Percentiles rank a stretch among this genome's conserved stretches.
Evolutionary conservation across 2,113 vertebrate genomes (phyloP).

Genomic region (Pollimyrus isidori): DNA sequence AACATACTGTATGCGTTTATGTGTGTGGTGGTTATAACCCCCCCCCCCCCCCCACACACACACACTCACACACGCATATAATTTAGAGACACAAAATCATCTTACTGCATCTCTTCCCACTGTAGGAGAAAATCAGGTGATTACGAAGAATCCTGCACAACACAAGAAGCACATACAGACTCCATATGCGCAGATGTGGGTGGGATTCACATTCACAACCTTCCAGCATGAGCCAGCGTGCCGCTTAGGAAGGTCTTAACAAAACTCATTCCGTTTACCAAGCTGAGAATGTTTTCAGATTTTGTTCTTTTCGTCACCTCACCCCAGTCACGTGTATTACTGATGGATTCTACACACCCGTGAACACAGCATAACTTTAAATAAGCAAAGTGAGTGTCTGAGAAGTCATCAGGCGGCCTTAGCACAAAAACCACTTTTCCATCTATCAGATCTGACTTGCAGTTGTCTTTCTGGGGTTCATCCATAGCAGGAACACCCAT

Average conservation of each 20-base stretch:
- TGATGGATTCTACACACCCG: not conserved
- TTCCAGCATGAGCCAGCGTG: not conserved
- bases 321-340: not conserved
- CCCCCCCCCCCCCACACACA: too few relatives aligned
- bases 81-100: not conserved
- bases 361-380: not conserved
- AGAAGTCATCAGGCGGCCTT: not conserved
- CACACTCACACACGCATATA: not conserved
- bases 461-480: not conserved
- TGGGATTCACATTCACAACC: not conserved
- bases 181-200: not conserved
- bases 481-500: not conserved
- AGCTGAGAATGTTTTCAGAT: not conserved
- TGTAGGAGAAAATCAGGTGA: not conserved
- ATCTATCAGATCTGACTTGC: not conserved
- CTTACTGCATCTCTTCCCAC: not conserved
- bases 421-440: not conserved
- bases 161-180: not conserved
- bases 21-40: not conserved
- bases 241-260: not conserved
- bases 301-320: not conserved
- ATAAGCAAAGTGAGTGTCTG: not conserved
- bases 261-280: not conserved
- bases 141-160: not conserved
- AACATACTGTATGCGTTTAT: not conserved